phyloP scores from a whole-genome alignment of 2,113 vertebrate genomes.

The Cardinalis cardinalis region DNA sequence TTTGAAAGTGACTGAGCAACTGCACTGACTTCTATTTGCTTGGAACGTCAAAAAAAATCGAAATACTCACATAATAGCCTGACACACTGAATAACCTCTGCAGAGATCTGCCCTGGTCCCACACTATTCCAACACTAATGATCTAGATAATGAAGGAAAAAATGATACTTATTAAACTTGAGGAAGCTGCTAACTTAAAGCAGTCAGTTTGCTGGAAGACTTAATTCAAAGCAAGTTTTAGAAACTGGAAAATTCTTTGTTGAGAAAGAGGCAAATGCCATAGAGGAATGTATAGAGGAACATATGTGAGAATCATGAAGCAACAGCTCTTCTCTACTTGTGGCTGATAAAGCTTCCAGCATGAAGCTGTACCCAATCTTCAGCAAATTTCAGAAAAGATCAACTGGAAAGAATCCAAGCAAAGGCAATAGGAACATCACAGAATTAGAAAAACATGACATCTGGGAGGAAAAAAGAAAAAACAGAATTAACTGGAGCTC shows the following conservation, averaged over 20 bases:
- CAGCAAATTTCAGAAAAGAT: conserved; percentile 39
- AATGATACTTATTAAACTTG: neutral
- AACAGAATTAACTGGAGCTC: neutral
- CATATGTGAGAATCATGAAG: neutral
- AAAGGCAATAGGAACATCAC: conserved; percentile 34
- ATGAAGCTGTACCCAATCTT: neutral
- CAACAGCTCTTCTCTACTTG: neutral
- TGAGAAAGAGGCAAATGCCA: neutral
- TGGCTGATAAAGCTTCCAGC: conserved; percentile 16
- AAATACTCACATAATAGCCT: neutral
- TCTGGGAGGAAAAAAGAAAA: neutral
- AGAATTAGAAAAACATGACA: conserved; percentile 43
- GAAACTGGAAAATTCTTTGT: conserved; percentile 1
- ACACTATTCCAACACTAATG: neutral
- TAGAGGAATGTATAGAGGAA: neutral
- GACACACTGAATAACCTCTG: neutral
- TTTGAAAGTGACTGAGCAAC: neutral
- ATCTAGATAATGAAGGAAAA: neutral
- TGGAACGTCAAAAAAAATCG: accelerated
- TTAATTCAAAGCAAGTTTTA: conserved; percentile 9
- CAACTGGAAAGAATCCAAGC: conserved; percentile 19
- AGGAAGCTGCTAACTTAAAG: neutral
- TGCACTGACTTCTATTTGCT: neutral
- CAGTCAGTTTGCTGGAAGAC: neutral
- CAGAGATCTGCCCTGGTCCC: neutral